Conservation (phyloP, 2,888 invertebrate species). For the Dendrolimus houi region DNA sequence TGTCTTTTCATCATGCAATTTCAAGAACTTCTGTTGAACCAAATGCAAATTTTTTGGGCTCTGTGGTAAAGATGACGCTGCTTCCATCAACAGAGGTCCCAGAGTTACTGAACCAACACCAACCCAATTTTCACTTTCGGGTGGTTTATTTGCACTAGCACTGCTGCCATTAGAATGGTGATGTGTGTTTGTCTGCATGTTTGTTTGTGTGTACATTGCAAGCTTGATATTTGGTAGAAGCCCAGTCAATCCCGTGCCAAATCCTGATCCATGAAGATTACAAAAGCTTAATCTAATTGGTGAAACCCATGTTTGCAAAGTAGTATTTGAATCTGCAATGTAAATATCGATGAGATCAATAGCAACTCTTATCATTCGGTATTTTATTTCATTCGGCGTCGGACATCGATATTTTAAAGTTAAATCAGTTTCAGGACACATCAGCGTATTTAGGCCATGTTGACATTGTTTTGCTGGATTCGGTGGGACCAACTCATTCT, state of each 20-base stretch:
- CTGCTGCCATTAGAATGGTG: constrained; percentile 75
- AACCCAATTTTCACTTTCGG: constrained; percentile 86
- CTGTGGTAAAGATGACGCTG: constrained; percentile 87
- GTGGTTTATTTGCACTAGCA: constrained; percentile 45
- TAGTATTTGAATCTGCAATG: constrained; percentile 91
- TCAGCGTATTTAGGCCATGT: constrained; percentile 83
- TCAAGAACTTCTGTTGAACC: constrained; percentile 88
- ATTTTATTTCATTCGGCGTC: constrained; percentile 91
- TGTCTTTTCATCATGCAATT: constrained; percentile 88
- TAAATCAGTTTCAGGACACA: constrained; percentile 82
- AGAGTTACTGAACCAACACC: constrained; percentile 94
- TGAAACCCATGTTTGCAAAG: constrained; percentile 91
- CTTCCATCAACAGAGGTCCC: constrained; percentile 93
- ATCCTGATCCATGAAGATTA: constrained; percentile 95
- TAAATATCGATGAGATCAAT: constrained; percentile 94
- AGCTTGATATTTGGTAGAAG: constrained; percentile 84
- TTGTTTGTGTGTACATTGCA: constrained; percentile 80
- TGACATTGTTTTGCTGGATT: constrained; percentile 86
- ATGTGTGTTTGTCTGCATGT: constrained; percentile 67
- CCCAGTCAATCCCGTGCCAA: constrained; percentile 91
- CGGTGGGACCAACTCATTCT: constrained; percentile 92
- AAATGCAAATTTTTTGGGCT: constrained; percentile 85
- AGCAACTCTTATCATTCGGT: constrained; percentile 92
- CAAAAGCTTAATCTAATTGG: constrained; percentile 93
- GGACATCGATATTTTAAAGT: constrained; percentile 86